phyloP scores from a whole-genome alignment of 1,140 invertebrate species.

The Lordiphosa mommai region DNA sequence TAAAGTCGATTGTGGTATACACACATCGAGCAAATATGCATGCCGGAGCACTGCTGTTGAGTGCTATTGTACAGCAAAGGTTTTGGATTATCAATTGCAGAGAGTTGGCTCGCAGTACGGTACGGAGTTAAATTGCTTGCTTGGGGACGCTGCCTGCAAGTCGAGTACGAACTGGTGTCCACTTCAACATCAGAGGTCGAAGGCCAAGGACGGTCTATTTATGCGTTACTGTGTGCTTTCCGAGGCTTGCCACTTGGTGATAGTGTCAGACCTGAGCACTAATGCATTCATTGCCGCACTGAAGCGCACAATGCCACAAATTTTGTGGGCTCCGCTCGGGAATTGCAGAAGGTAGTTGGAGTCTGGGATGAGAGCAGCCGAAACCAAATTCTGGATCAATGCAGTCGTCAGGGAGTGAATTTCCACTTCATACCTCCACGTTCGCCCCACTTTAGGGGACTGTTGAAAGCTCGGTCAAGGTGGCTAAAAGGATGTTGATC shows the following conservation, averaged over 20 bases:
- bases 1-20: not conserved
- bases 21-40: slow-evolving; percentile 4
- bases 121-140: too few relatives aligned
- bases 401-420: not conserved
- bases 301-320: slow-evolving; percentile 6
- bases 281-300: slow-evolving; percentile 1
- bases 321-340: slow-evolving; percentile 1
- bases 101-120: slow-evolving; percentile 7
- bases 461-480: slow-evolving; percentile 9
- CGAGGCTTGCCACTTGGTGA: slow-evolving; percentile 1
- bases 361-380: not conserved
- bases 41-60: slow-evolving; percentile 8
- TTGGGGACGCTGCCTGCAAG: too few relatives aligned
- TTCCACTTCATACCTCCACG: slow-evolving; percentile 8
- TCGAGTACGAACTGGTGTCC: too few relatives aligned
- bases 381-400: not conserved
- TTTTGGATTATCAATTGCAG: slow-evolving; percentile 3
- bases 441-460: slow-evolving; percentile 10
- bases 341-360: not conserved
- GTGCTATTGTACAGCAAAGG: slow-evolving; percentile 4
- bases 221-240: not conserved
- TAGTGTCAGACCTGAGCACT: not conserved
- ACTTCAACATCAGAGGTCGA: too few relatives aligned
- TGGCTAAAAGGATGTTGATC: slow-evolving; percentile 5
- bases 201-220: too few relatives aligned